These are phyloP conservation scores for Euclidia mi DNA, from an alignment of 2,888 invertebrate genomes.

Conservation along the genomic window DNA sequence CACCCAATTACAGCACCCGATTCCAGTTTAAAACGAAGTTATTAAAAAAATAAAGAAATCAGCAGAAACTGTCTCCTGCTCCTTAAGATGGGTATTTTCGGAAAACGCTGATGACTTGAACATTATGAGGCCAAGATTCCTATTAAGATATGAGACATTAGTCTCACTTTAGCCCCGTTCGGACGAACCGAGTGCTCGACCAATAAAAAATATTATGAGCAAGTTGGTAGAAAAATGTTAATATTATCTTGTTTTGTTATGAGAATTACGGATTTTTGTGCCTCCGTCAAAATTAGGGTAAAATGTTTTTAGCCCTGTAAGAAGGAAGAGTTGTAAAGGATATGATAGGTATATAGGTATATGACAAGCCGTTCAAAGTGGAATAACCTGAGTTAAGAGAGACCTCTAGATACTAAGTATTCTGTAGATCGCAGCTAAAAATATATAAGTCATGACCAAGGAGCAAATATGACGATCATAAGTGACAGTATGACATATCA, in stretches of 20 bases:
- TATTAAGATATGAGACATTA: conserved; percentile 88
- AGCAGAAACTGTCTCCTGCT: conserved; percentile 71
- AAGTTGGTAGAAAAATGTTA: conserved; percentile 7
- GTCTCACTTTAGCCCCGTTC: conserved; percentile 76
- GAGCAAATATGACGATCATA: too few species aligned
- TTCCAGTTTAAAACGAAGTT: conserved; percentile 67
- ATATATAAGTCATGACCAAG: too few species aligned
- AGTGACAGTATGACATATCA: too few species aligned
- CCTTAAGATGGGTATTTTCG: conserved; percentile 77
- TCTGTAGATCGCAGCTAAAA: too few species aligned
- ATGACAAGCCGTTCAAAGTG: too few species aligned
- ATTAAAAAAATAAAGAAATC: conserved; percentile 80
- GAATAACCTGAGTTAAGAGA: too few species aligned
- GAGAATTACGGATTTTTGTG: background rate
- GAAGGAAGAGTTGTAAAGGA: too few species aligned
- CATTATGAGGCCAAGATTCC: conserved; percentile 87
- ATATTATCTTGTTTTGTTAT: background rate
- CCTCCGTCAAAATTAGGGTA: too few species aligned
- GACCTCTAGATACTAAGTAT: too few species aligned
- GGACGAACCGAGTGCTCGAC: conserved; percentile 39
- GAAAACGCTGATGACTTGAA: conserved; percentile 87
- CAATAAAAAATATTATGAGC: conserved; percentile 32
- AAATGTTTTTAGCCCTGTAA: too few species aligned
- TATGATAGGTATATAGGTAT: too few species aligned
- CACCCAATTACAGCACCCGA: conserved; percentile 64